Percentiles rank a stretch among this genome's conserved stretches.
Evolutionary conservation across 2,888 invertebrate genomes (phyloP).

Genomic region (Coelopa pilipes): DNA sequence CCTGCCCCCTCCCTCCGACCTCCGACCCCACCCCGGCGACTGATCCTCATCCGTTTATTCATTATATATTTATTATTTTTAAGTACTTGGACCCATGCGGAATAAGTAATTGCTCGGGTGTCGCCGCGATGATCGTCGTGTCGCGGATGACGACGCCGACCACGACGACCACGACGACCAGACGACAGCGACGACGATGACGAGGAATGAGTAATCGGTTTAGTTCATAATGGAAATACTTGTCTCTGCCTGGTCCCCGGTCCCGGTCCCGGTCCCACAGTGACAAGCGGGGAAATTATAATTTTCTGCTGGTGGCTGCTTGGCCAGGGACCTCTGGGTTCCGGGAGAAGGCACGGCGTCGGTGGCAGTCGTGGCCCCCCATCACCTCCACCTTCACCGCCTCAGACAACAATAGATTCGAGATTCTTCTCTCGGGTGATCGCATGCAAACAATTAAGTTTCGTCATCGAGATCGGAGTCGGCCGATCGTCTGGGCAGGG

Average conservation of each 20-base stretch:
- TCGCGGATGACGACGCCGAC: neutral
- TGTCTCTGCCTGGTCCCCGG: neutral
- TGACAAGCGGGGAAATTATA: neutral
- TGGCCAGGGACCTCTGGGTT: no score
- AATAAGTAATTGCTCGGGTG: conserved; percentile 21
- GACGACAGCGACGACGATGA: conserved; percentile 6
- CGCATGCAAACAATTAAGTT: no score
- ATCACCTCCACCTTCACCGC: no score
- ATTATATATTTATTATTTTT: conserved; percentile 20
- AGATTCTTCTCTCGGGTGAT: no score
- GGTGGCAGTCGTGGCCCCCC: no score
- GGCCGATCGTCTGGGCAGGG: no score
- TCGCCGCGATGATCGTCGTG: neutral
- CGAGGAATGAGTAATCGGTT: conserved; percentile 22
- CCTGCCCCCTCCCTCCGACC: neutral
- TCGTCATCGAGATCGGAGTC: no score
- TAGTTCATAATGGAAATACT: conserved; percentile 27
- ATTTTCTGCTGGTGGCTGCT: no score
- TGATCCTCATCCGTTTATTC: neutral
- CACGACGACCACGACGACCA: neutral
- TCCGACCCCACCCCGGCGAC: no score
- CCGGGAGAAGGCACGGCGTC: no score
- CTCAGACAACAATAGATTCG: no score
- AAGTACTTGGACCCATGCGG: conserved; percentile 32
- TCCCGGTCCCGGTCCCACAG: neutral